Evolutionary conservation across 2,888 invertebrate genomes (phyloP), one percentile per base, ranked within the genome.

Genomic region (Buathra laborator): DNA sequence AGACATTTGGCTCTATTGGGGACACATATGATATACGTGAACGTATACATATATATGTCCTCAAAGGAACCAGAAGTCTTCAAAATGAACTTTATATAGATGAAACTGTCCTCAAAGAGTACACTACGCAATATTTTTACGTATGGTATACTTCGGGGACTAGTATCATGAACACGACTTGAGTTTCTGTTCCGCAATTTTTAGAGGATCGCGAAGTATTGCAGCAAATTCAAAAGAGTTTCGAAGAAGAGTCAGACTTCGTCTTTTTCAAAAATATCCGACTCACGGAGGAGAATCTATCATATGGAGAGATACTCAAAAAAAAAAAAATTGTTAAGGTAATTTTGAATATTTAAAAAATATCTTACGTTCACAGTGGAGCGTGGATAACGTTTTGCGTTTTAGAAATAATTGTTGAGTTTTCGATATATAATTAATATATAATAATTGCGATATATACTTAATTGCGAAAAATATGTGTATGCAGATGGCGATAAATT

Each of bases 21-120:
- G 64, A 43, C 64, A 64, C 64, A 48, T 48, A n/a, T 48, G 48
- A 64, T 64, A n/a, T 64, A 64, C 16, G 64, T 16, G n/a, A 37
- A 16, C 37, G 37, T 37, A 64, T 37, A n/a, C 64, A 48, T 48
- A 64, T 16, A 37, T 37, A n/a, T 64, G 64, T 43, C 64, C 16
- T 16, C 16, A 2, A 44, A 66, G 16, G 16, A 66, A 16, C 2
- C 43, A 12, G 19, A 46, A 24, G 46, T 67, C 46, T 5, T 19
- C 46, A 46, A 67, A 67, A 24, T 19, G 24, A 44, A 24, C 67
- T 67, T 46, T 46, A 46, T 14, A 24, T 67, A 46, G 44, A 24
- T 12, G 24, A 46, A 67, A 14, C 59, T 12, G 59, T 59, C 59
- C 32, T 59, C 59, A 59, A 59, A 59, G 59, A 32, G 14, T 59